phyloP scores from a whole-genome alignment of 2,113 vertebrate genomes.

The Atherinomorus stipes region DNA sequence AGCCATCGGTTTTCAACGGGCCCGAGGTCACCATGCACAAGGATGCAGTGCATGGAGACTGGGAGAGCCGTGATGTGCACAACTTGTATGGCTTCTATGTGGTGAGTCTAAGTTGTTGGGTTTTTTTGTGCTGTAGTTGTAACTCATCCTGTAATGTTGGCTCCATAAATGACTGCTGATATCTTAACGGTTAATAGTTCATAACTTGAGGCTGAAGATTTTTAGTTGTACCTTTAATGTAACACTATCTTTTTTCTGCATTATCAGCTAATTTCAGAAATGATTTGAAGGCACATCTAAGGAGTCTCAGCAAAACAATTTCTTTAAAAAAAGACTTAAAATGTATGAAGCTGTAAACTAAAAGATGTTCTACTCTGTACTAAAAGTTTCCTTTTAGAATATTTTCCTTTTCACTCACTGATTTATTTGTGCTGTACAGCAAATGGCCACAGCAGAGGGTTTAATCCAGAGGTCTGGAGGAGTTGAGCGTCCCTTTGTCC shows the following conservation, averaged over 20 bases:
- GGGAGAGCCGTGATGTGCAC: slow-evolving; percentile 92
- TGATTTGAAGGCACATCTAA: too few species aligned
- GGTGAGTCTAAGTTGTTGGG: slow-evolving; percentile 76
- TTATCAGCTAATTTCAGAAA: too few species aligned
- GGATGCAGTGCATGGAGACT: slow-evolving; percentile 87
- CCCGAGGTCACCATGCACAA: slow-evolving; percentile 96
- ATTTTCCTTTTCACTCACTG: rapidly evolving
- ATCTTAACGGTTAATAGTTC: too few species aligned
- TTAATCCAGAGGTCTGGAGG: slow-evolving; percentile 88
- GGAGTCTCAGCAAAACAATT: too few species aligned
- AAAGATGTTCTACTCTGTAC: too few species aligned
- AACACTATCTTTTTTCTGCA: too few species aligned
- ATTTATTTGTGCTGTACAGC: slow-evolving; percentile 73
- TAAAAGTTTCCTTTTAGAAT: too few species aligned
- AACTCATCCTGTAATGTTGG: too few species aligned
- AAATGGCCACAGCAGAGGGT: slow-evolving; percentile 90
- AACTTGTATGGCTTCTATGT: slow-evolving; percentile 93
- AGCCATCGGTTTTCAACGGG: slow-evolving; percentile 93
- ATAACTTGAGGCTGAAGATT: too few species aligned
- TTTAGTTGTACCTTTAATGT: too few species aligned
- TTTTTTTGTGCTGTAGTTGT: background rate
- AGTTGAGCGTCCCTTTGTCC: slow-evolving; percentile 89
- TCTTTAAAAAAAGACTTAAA: background rate
- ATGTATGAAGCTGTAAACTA: too few species aligned
- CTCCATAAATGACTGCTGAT: too few species aligned